These are phyloP conservation scores for Platycheirus albimanus DNA, from an alignment of 2,888 invertebrate genomes.

Conservation along the genomic window DNA sequence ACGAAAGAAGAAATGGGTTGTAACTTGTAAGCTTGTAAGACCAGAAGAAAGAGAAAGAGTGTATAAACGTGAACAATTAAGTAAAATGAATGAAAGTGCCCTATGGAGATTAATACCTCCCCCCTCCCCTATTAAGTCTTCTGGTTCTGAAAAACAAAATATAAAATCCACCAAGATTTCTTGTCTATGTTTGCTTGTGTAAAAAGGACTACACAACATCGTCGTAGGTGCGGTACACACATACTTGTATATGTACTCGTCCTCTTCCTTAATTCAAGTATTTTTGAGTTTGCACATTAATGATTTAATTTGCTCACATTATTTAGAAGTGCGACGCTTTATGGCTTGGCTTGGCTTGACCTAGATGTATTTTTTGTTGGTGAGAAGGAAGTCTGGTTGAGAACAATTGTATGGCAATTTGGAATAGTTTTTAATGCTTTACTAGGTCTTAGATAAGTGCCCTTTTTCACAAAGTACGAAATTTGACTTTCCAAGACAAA, in stretches of 20 bases:
- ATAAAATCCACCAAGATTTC: too few relatives aligned
- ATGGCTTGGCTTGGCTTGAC: slow-evolving; percentile 16
- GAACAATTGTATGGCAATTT: not conserved
- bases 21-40: too few relatives aligned
- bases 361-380: slow-evolving; percentile 11
- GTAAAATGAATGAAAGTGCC: slow-evolving; percentile 62
- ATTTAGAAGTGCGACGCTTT: slow-evolving; percentile 19
- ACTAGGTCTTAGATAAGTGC: too few relatives aligned
- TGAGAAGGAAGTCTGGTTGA: slow-evolving; percentile 7
- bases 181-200: slow-evolving; percentile 2
- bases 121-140: not conserved
- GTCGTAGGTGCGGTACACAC: not conserved
- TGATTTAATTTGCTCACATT: slow-evolving; percentile 69
- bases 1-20: too few relatives aligned
- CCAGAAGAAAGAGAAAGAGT: slow-evolving; percentile 47
- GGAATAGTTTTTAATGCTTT: too few relatives aligned
- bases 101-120: slow-evolving; percentile 33
- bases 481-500: too few relatives aligned
- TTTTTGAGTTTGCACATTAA: slow-evolving; percentile 68
- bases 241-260: not conserved
- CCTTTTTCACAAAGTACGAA: too few relatives aligned
- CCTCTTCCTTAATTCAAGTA: slow-evolving; percentile 51
- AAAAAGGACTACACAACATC: slow-evolving; percentile 1
- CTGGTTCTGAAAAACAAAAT: too few relatives aligned
- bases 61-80: slow-evolving; percentile 66